Evolutionary conservation across 2,113 vertebrate genomes (phyloP).

Genomic region (Macrotus californicus): DNA sequence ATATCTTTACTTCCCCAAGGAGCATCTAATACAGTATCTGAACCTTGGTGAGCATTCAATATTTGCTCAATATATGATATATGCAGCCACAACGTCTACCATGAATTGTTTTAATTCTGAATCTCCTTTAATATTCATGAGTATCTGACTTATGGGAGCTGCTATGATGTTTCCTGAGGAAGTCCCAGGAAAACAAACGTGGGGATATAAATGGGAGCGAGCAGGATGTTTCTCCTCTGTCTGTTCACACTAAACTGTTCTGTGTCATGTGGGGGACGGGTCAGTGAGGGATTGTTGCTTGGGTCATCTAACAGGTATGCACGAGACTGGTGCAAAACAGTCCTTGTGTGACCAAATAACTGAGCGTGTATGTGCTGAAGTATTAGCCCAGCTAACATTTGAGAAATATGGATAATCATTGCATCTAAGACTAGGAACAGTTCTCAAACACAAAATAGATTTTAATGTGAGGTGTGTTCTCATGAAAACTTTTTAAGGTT

Average conservation of each 20-base stretch:
- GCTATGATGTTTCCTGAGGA: neutral
- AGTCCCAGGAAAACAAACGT: neutral
- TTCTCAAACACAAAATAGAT: neutral
- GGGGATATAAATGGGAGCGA: neutral
- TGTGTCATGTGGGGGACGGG: too few species aligned
- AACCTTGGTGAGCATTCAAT: neutral
- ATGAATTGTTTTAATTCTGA: slow-evolving; percentile 16
- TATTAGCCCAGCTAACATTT: neutral
- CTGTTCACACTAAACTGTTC: neutral
- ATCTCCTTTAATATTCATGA: neutral
- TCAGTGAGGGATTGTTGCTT: neutral
- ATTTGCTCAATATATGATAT: neutral
- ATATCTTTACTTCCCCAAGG: neutral
- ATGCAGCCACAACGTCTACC: neutral
- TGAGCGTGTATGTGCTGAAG: neutral
- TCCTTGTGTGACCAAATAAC: neutral
- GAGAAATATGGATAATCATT: neutral
- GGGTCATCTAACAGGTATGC: neutral
- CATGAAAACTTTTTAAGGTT: neutral
- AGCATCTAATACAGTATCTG: neutral
- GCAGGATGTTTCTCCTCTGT: neutral
- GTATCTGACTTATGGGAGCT: neutral
- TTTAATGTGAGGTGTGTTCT: neutral
- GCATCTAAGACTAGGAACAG: neutral
- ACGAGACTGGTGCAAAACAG: neutral